A percentile compares a stretch with the other conserved stretches of the same genome.
Evolutionary conservation across 2,113 vertebrate genomes (phyloP).

Genomic region (Plotosus lineatus): DNA sequence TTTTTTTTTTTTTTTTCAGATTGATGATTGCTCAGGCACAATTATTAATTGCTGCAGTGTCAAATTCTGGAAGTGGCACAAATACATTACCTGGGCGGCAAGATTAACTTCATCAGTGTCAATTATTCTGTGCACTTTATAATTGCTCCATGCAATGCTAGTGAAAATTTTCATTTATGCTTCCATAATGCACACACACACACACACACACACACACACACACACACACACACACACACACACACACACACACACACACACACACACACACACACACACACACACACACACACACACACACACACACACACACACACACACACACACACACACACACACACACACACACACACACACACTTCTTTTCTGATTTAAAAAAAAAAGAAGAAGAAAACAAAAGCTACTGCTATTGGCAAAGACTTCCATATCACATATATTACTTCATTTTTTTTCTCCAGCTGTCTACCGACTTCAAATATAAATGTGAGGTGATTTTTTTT

Average conservation of each 20-base stretch:
- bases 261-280: no score
- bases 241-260: no score
- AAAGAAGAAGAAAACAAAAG: background rate
- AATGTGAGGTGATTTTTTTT: background rate
- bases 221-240: no score
- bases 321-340: no score
- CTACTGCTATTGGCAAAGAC: background rate
- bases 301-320: no score
- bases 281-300: no score
- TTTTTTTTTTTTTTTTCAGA: background rate
- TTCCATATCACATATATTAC: slow-evolving; percentile 17
- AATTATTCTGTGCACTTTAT: slow-evolving; percentile 1
- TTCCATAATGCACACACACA: background rate
- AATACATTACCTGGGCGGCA: slow-evolving; percentile 13
- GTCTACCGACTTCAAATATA: slow-evolving; percentile 5
- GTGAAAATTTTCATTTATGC: slow-evolving; percentile 8
- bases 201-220: no score
- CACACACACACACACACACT: no score
- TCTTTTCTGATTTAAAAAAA: background rate
- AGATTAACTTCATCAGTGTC: slow-evolving; percentile 20
- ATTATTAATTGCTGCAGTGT: slow-evolving; percentile 6
- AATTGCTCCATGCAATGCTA: background rate
- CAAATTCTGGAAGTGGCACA: background rate
- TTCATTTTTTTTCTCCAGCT: slow-evolving; percentile 10
- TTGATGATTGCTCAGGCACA: slow-evolving; percentile 5